Conservation (phyloP, 2,113 vertebrate genomes). For the Ascaphus truei region DNA sequence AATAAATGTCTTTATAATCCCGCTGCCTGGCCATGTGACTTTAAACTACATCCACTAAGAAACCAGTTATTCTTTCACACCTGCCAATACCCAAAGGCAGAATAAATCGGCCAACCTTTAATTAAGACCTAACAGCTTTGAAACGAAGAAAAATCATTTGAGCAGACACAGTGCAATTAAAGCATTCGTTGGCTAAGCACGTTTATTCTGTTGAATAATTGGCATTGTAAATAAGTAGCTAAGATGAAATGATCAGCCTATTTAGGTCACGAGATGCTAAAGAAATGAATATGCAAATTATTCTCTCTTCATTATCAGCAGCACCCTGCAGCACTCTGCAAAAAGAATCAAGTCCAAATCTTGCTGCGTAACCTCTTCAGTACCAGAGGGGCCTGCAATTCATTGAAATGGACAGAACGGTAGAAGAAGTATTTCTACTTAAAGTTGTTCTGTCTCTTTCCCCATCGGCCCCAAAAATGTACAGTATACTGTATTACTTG, state of each 20-base stretch:
- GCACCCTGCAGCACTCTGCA: no score
- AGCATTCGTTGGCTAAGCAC: background rate
- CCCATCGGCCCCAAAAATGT: no score
- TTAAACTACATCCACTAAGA: background rate
- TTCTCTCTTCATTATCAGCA: background rate
- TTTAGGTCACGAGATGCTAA: background rate
- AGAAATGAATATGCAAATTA: slow-evolving; percentile 4
- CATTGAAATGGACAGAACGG: no score
- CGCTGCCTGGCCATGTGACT: background rate
- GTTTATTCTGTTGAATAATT: slow-evolving; percentile 14
- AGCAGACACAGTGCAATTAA: slow-evolving; percentile 13
- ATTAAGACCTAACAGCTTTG: slow-evolving; percentile 19
- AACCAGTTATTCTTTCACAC: background rate
- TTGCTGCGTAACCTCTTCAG: no score
- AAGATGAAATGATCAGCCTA: background rate
- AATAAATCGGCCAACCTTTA: slow-evolving; percentile 3
- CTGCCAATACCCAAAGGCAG: slow-evolving; percentile 7
- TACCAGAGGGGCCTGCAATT: no score
- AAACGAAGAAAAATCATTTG: slow-evolving; percentile 11
- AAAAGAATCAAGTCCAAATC: no score
- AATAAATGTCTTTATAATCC: background rate
- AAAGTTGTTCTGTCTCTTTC: no score
- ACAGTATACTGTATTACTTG: no score
- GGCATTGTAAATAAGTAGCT: slow-evolving; percentile 22
- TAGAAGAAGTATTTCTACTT: no score